Percentiles rank a stretch among this genome's conserved stretches.
Conservation (phyloP, 2,888 invertebrate genomes). For the Steinernema carpocapsae region DNA sequence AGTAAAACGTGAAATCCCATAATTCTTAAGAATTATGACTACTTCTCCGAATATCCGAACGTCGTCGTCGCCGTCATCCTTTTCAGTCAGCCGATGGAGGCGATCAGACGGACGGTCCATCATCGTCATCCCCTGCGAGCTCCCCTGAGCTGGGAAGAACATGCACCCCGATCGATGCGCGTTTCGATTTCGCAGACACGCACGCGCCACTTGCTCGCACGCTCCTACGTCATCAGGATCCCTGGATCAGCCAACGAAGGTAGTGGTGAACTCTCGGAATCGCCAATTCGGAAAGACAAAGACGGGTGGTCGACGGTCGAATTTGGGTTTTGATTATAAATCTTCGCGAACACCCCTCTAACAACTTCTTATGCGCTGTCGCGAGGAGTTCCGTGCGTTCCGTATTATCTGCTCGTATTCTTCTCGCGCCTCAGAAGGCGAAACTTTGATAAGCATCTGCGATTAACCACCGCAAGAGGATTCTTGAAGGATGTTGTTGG, state of each 20-base stretch:
- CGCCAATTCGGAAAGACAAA: background rate
- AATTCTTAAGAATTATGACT: no score
- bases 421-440: background rate
- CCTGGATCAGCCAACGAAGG: background rate
- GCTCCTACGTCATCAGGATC: background rate
- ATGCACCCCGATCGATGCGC: slow-evolving; percentile 34
- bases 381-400: slow-evolving; percentile 15
- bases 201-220: slow-evolving; percentile 30
- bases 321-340: slow-evolving; percentile 29
- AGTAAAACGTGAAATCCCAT: no score
- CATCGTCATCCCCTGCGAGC: background rate
- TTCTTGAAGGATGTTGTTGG: slow-evolving; percentile 21
- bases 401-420: slow-evolving; percentile 4
- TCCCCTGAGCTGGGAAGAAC: background rate
- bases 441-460: background rate
- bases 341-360: slow-evolving; percentile 24
- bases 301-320: background rate
- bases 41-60: no score
- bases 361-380: slow-evolving; percentile 12
- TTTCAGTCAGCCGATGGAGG: no score
- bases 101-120: no score
- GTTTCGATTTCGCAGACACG: slow-evolving; percentile 26
- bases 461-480: background rate
- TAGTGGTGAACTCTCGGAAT: background rate
- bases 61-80: no score